These are phyloP conservation scores for Pseudococcus longispinus DNA, from an alignment of 2,888 invertebrate species.

Conservation along the genomic window DNA sequence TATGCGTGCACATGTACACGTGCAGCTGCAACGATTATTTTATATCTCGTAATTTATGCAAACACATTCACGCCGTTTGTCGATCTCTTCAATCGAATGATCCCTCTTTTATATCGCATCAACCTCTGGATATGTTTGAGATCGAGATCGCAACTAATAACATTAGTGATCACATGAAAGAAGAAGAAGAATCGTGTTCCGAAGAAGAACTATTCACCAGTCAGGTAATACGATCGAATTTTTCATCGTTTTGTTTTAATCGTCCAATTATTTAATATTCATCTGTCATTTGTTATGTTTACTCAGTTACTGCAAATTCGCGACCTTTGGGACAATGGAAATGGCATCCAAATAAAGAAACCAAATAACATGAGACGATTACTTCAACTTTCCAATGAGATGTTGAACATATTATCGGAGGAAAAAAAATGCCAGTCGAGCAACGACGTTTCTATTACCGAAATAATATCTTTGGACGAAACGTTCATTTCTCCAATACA, in stretches of 20 bases:
- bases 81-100: neutral
- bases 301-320: neutral
- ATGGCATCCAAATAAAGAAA: neutral
- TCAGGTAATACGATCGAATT: neutral
- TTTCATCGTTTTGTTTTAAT: neutral
- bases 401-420: neutral
- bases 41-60: slow-evolving; percentile 49
- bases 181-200: neutral
- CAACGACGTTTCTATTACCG: neutral
- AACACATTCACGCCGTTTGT: slow-evolving; percentile 51
- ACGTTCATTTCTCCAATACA: neutral
- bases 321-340: neutral
- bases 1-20: slow-evolving; percentile 41
- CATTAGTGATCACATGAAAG: neutral
- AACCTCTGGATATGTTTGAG: neutral
- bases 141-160: neutral
- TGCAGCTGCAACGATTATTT: slow-evolving; percentile 53
- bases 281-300: neutral
- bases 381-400: neutral
- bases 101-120: neutral
- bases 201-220: neutral
- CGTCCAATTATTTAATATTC: neutral
- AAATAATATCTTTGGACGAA: neutral
- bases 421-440: neutral
- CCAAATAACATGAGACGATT: neutral